Evolutionary conservation across 2,113 vertebrate species (phyloP), one percentile per base, ranked within the genome.

Genomic region (Alectura lathami): DNA sequence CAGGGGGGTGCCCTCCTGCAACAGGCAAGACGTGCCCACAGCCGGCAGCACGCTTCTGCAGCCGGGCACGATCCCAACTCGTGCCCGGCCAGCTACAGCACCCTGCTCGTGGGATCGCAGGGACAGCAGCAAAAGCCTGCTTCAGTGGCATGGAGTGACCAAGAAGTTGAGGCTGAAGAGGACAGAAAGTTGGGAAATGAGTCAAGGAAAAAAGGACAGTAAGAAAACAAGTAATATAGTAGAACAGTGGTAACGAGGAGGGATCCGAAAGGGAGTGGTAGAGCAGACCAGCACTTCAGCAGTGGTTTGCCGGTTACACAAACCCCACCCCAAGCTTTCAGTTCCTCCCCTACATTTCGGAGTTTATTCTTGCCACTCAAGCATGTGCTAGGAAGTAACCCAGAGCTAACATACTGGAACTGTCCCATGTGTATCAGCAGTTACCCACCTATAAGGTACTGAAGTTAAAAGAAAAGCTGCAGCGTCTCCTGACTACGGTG

Each of bases 261-360:
- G 63, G 51, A 48, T 22, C 13, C 24, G n/a, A 64, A 23, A 40
- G 21, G 21, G 43, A 56, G 42, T 7, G 11, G 34, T 43, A 38
- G 24, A 45, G 45, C 54, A 67, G n/a, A n/a, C 6, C 22, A 63
- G 84, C 38, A 23, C 27, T 34, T 36, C 40, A 27, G 70, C 10
- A 16, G 34, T 27, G 0, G 16, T 91, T 93, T 84, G 70, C 54
- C 63, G 50, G 4, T 15, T 38, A 48, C 30, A 74, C 38, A 42
- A 81, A 56, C 88, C 9, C 53, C 88, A 88, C 89, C 83, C 83
- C 22, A 53, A 72, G 69, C 86, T 96, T 86, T 95, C 86, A 42
- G 80, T 96, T 95, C 83, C 83, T 94, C 86, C 66, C 86, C 38
- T 26, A 29, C 43, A 38, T 38, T 90, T 91, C 68, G 86, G 80